A percentile compares a stretch with the other conserved stretches of the same genome.
Conservation (phyloP, 2,888 invertebrate species). For the Melanargia galathea region DNA sequence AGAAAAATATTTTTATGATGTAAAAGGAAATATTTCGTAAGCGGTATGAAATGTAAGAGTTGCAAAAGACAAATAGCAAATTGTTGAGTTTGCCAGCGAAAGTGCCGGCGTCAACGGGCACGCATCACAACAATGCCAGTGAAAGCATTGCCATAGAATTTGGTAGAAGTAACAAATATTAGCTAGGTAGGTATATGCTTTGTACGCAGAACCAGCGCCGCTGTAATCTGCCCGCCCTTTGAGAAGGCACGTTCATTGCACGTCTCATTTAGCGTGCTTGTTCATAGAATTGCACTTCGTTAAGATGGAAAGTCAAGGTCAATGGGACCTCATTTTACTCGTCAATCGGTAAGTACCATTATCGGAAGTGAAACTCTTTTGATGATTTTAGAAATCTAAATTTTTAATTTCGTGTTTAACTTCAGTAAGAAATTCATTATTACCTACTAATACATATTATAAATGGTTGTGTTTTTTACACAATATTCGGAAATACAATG, state of each 20-base stretch:
- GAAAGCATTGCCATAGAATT: constrained; percentile 58
- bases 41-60: constrained; percentile 44
- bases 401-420: neutral
- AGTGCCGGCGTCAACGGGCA: constrained; percentile 50
- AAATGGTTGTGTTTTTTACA: too few species aligned
- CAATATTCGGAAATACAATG: too few species aligned
- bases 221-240: constrained; percentile 34
- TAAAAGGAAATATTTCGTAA: constrained; percentile 42
- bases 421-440: neutral
- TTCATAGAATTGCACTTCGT: constrained; percentile 13
- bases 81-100: constrained; percentile 56
- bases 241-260: constrained; percentile 32
- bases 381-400: neutral
- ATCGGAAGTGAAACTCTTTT: neutral
- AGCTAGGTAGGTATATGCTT: constrained; percentile 36
- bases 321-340: neutral
- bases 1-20: constrained; percentile 39
- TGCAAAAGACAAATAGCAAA: constrained; percentile 53
- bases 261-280: constrained; percentile 31
- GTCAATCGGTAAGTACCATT: neutral
- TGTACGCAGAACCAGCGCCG: constrained; percentile 44
- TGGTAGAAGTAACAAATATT: constrained; percentile 52
- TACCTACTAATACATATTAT: neutral
- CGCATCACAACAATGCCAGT: constrained; percentile 60
- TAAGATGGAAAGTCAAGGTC: constrained; percentile 19